Evolutionary conservation across 2,888 invertebrate genomes (phyloP).

Genomic region (Hypena proboscidalis): DNA sequence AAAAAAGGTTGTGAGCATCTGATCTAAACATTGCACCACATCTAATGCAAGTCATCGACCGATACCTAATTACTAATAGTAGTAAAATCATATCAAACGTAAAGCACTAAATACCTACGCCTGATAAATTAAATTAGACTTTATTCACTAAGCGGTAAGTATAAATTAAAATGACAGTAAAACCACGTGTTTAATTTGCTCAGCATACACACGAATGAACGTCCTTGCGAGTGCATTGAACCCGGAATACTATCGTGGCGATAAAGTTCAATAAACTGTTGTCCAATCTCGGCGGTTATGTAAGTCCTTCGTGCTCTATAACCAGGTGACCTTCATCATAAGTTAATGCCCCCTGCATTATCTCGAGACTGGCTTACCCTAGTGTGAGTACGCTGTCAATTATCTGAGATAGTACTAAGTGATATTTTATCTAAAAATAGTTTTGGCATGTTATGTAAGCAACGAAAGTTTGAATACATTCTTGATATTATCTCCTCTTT

Average conservation of each 20-base stretch:
- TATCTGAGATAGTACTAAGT: not conserved
- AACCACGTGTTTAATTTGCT: constrained; percentile 50
- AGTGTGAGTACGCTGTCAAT: not conserved
- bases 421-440: no score
- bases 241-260: constrained; percentile 70
- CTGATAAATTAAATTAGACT: constrained; percentile 35
- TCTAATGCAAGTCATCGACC: constrained; percentile 47
- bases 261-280: constrained; percentile 67
- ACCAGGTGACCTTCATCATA: constrained; percentile 71
- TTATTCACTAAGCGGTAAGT: constrained; percentile 21
- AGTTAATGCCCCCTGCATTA: constrained; percentile 58
- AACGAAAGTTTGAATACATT: no score
- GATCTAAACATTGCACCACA: constrained; percentile 27
- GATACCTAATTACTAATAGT: constrained; percentile 54
- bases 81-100: constrained; percentile 52
- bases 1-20: no score
- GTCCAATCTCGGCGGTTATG: constrained; percentile 66
- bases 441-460: no score
- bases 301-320: constrained; percentile 65
- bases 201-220: constrained; percentile 58
- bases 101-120: constrained; percentile 19
- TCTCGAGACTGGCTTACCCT: constrained; percentile 10
- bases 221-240: constrained; percentile 77
- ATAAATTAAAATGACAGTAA: constrained; percentile 29
- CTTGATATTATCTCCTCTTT: no score